Percentiles rank a stretch among this genome's conserved stretches.
Evolutionary conservation across 2,113 vertebrate genomes (phyloP).

Genomic region (Rhinolophus ferrumequinum): DNA sequence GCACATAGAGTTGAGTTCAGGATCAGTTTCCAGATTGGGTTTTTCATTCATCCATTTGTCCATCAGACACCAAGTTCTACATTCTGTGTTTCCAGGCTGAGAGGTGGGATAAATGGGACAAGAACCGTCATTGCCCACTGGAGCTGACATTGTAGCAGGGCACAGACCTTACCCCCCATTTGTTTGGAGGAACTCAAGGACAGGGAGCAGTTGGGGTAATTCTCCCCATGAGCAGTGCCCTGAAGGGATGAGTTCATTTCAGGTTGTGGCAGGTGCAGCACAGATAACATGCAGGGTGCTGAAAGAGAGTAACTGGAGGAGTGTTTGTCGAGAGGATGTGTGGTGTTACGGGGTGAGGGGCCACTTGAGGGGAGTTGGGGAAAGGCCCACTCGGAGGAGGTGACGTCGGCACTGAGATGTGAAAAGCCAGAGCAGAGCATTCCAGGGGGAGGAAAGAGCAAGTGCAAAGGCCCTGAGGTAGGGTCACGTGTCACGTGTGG

Average conservation of each 20-base stretch:
- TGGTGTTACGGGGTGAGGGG: background rate
- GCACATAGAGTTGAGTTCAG: background rate
- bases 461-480: background rate
- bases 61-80: background rate
- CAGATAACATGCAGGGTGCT: accelerated
- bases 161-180: background rate
- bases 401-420: background rate
- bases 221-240: background rate
- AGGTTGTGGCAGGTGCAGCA: no score
- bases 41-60: background rate
- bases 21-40: background rate
- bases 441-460: background rate
- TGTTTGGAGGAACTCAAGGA: background rate
- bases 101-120: background rate
- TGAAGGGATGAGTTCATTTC: background rate
- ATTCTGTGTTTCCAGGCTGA: background rate
- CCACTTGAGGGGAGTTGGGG: background rate
- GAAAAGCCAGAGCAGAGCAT: background rate
- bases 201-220: background rate
- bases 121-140: accelerated
- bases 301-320: background rate
- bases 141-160: background rate
- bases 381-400: background rate
- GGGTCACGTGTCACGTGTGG: background rate
- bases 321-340: background rate